Evolutionary conservation across 2,797 vertebrate genomes (phyloP).

Genomic region (Pteropus rufus): DNA sequence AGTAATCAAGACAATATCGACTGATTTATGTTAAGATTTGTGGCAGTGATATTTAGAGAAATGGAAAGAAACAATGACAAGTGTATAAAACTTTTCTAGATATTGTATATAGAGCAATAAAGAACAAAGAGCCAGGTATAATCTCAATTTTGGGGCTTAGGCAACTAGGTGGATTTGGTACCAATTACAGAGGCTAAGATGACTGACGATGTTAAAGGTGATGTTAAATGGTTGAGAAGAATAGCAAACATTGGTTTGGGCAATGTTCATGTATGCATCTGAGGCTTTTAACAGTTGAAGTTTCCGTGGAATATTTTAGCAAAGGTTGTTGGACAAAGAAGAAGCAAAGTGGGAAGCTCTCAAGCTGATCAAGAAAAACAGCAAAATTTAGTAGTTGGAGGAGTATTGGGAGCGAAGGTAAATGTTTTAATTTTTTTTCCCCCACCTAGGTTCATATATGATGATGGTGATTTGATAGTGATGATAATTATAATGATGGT

Average conservation of each 20-base stretch:
- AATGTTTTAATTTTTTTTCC: background rate
- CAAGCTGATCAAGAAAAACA: background rate
- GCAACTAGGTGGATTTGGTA: background rate
- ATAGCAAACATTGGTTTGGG: background rate
- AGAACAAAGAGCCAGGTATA: background rate
- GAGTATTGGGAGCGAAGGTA: background rate
- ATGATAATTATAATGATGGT: background rate
- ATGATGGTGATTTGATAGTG: background rate
- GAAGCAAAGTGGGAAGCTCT: background rate
- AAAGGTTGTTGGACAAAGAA: background rate
- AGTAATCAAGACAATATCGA: background rate
- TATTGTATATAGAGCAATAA: background rate
- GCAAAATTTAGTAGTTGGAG: background rate
- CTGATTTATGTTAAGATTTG: background rate
- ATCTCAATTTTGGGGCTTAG: background rate
- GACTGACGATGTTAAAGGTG: background rate
- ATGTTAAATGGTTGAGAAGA: background rate
- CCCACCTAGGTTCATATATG: background rate
- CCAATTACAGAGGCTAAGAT: background rate
- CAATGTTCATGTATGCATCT: no score
- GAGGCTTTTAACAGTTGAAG: background rate
- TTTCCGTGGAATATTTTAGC: background rate
- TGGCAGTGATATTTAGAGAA: background rate
- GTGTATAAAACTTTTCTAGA: no score
- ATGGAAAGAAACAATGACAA: background rate